Conservation (phyloP, 2,797 vertebrate genomes). For the Clarias laeviceps region DNA sequence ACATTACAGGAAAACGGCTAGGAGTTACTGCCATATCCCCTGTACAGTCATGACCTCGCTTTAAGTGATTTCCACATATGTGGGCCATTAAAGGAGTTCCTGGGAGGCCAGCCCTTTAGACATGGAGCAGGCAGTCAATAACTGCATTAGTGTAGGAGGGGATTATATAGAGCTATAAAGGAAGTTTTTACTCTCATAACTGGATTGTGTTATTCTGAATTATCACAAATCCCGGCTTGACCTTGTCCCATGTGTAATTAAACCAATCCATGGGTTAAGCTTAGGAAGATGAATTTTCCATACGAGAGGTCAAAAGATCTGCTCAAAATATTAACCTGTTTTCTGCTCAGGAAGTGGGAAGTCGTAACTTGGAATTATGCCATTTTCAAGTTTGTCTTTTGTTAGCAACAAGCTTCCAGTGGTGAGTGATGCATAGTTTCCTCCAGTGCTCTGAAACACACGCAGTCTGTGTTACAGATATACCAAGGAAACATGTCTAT, state of each 20-base stretch:
- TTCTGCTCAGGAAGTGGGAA: background rate
- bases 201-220: no score
- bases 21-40: no score
- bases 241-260: background rate
- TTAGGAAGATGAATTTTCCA: slow-evolving; percentile 18
- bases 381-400: background rate
- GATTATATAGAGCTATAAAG: no score
- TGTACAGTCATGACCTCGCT: no score
- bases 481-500: background rate
- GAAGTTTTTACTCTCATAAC: no score
- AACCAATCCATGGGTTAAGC: background rate
- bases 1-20: no score
- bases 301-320: slow-evolving; percentile 5
- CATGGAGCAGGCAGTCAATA: no score
- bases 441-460: background rate
- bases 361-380: background rate
- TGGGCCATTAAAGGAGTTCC: no score
- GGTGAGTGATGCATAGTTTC: background rate
- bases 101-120: no score
- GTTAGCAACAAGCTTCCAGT: slow-evolving; percentile 1
- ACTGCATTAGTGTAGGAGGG: no score
- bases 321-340: background rate
- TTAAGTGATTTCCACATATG: no score
- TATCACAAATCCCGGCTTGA: no score
- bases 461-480: background rate